phyloP scores from a whole-genome alignment of 2,113 vertebrate species.

The Laticauda colubrina region DNA sequence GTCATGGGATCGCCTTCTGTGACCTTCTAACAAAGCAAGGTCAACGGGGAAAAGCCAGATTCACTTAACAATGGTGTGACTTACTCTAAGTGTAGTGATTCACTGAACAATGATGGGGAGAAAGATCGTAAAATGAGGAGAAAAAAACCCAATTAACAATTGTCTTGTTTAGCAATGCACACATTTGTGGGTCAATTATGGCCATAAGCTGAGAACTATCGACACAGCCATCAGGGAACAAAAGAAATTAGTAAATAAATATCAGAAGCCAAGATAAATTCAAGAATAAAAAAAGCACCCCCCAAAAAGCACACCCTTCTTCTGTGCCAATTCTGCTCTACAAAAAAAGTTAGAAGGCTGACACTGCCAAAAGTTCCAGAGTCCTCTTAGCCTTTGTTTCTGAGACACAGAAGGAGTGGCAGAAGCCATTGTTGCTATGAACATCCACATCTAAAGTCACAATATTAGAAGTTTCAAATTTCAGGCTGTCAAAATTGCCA shows the following conservation, averaged over 20 bases:
- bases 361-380: background rate
- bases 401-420: background rate
- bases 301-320: too few relatives aligned
- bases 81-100: too few relatives aligned
- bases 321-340: background rate
- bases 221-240: background rate
- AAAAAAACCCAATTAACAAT: background rate
- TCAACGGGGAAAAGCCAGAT: too few relatives aligned
- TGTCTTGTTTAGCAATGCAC: background rate
- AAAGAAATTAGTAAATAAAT: background rate
- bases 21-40: too few relatives aligned
- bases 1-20: too few relatives aligned
- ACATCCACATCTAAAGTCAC: background rate
- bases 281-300: background rate
- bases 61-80: too few relatives aligned
- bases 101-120: background rate
- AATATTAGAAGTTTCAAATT: background rate
- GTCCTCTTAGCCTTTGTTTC: background rate
- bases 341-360: background rate
- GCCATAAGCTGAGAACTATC: accelerated
- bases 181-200: background rate
- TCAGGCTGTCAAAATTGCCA: background rate
- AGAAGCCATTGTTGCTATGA: background rate
- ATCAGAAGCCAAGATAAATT: background rate
- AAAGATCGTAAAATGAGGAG: background rate